Conservation (phyloP, 2,797 vertebrate species). For the Astyanax mexicanus region DNA sequence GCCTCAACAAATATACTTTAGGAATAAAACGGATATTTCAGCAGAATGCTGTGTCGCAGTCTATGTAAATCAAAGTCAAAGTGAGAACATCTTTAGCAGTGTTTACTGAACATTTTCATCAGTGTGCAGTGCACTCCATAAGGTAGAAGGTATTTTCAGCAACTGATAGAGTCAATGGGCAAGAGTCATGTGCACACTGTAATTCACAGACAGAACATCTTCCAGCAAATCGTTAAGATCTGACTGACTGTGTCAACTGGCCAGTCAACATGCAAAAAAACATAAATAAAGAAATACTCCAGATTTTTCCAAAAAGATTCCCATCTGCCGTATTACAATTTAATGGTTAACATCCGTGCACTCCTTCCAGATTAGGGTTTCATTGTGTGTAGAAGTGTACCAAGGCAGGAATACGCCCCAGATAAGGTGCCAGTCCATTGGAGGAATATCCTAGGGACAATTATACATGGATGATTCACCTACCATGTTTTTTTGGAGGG, state of each 20-base stretch:
- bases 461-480: no score
- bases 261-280: neutral
- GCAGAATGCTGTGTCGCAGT: neutral
- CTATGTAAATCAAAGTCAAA: neutral
- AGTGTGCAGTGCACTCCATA: neutral
- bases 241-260: neutral
- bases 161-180: no score
- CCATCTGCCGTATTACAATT: neutral
- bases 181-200: neutral
- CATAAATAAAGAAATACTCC: neutral
- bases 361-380: no score
- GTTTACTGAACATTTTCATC: no score
- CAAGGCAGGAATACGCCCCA: no score
- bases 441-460: no score
- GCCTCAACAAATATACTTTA: neutral
- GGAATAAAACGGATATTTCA: neutral
- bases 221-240: neutral
- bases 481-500: no score
- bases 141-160: neutral
- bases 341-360: no score
- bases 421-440: no score
- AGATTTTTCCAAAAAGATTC: neutral
- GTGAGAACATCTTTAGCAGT: conserved; percentile 23
- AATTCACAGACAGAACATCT: neutral
- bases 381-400: no score